Base-by-base conservation (phyloP, 2,797 vertebrate species). In the Phalanger gymnotis region DNA sequence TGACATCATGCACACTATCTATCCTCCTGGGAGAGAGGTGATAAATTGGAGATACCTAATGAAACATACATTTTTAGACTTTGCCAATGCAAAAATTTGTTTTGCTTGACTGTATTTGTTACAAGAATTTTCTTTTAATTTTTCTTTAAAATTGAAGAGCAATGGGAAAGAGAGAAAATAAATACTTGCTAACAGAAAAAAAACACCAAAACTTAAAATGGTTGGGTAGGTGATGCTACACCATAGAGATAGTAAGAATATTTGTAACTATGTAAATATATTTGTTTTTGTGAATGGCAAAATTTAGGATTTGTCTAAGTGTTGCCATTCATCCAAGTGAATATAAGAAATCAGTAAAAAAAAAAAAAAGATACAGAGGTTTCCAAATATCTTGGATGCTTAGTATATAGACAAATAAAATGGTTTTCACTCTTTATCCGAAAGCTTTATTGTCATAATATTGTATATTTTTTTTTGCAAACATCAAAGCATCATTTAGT, bases 121-220 rank as follows among this genome's bases (percentile, higher is more conserved):
- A 81, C 9, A 47, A 81, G 73, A 27, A 22, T 27, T 47, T 73
- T 61, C 30, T 61, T 66, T 66, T 34, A 31, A 3, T 66, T 73
- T 81, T 81, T 81, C 73, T 81, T 81, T 47, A 47, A 47, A 81
- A 81, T 34, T 61, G 40, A 81, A 9, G 22, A 14, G 9, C 22
- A 81, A 2, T 47, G 40, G 9, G 22, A 81, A 47, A 73, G 16
- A 47, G 73, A 81, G 40, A 47, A 81, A 47, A 81, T 81, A 11
- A 47, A 81, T 81, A 47, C 3, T 27, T 81, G 2, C 47, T 47
- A 47, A 47, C 40, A 27, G 22, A 9, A 81, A 81, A 96, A 96
- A 97, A 96, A 97, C 96, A 91, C 89, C 57, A 97, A 66, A 14
- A 34, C n/a, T n/a, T 19, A 40, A 97, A 98, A 97, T 97, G 97